Evolutionary conservation across 2,797 vertebrate genomes (phyloP).

Genomic region (Paedocypris micromegethes): DNA sequence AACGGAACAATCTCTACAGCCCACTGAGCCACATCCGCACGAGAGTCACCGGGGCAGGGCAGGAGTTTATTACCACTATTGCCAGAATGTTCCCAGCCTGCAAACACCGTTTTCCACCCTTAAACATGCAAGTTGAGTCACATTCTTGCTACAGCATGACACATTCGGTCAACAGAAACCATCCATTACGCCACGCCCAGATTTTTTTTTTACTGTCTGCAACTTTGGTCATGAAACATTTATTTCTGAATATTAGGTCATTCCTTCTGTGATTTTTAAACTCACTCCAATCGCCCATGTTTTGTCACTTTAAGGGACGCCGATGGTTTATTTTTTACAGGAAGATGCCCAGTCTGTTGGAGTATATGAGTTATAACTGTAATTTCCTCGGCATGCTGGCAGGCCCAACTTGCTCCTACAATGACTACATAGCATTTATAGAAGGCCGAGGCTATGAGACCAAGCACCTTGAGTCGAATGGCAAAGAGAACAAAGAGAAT

Average conservation of each 20-base stretch:
- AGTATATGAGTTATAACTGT: constrained; percentile 97
- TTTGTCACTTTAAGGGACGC: not conserved
- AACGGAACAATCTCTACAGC: constrained; percentile 45
- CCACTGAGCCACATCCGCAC: constrained; percentile 28
- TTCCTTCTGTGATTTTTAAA: too few species aligned
- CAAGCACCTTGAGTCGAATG: constrained; percentile 75
- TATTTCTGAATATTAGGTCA: too few species aligned
- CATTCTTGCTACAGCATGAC: constrained; percentile 7
- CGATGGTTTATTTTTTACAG: constrained; percentile 64
- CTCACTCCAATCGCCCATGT: too few species aligned
- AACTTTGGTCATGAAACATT: too few species aligned
- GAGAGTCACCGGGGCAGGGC: too few species aligned
- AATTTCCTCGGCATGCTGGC: constrained; percentile 99
- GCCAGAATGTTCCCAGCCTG: too few species aligned
- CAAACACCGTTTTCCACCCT: too few species aligned
- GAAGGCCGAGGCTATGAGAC: constrained; percentile 82
- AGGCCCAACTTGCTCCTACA: constrained; percentile 94
- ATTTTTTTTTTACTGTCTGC: too few species aligned
- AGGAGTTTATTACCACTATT: too few species aligned
- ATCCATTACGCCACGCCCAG: too few species aligned
- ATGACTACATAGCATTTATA: constrained; percentile 95
- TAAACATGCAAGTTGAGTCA: not conserved
- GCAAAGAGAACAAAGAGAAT: constrained; percentile 86
- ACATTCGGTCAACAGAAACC: too few species aligned
- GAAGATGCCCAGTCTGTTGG: constrained; percentile 91